A percentile compares a stretch with the other conserved stretches of the same genome.
These are phyloP conservation scores for Mythimna pallens DNA, from an alignment of 2,888 invertebrate species.

Conservation along the genomic window DNA sequence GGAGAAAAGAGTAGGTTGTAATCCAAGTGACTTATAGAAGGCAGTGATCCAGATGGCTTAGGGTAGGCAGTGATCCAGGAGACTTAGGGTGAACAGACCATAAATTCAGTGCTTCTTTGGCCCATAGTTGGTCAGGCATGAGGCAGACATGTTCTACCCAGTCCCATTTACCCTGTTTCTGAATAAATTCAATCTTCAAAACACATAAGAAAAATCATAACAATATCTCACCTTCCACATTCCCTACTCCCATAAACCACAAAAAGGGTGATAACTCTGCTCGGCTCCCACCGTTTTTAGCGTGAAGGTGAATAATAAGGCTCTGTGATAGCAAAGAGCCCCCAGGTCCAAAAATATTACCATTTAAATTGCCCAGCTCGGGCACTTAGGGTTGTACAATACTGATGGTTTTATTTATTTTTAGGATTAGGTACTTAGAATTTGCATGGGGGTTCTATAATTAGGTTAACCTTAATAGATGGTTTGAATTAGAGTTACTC, in stretches of 20 bases:
- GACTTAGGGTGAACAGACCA: too few species aligned
- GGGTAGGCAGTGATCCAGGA: too few species aligned
- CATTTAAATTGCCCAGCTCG: conserved; percentile 75
- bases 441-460: neutral
- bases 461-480: neutral
- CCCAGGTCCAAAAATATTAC: conserved; percentile 67
- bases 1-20: too few species aligned
- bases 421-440: conserved; percentile 6
- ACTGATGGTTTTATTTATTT: conserved; percentile 16
- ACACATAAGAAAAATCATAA: neutral
- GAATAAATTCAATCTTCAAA: neutral
- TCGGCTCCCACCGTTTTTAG: conserved; percentile 30
- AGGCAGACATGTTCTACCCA: too few species aligned
- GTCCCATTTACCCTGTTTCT: neutral
- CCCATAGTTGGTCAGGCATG: too few species aligned
- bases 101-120: too few species aligned
- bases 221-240: neutral
- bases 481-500: too few species aligned
- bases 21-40: too few species aligned
- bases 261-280: conserved; percentile 37
- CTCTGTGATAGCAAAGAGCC: conserved; percentile 60
- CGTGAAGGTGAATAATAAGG: conserved; percentile 56
- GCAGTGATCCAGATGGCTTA: too few species aligned
- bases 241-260: conserved; percentile 6
- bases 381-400: conserved; percentile 56